A percentile compares a stretch with the other conserved stretches of the same genome.
Evolutionary conservation across 1,140 invertebrate genomes (phyloP).

Genomic region (Lutraria rhynchaena): DNA sequence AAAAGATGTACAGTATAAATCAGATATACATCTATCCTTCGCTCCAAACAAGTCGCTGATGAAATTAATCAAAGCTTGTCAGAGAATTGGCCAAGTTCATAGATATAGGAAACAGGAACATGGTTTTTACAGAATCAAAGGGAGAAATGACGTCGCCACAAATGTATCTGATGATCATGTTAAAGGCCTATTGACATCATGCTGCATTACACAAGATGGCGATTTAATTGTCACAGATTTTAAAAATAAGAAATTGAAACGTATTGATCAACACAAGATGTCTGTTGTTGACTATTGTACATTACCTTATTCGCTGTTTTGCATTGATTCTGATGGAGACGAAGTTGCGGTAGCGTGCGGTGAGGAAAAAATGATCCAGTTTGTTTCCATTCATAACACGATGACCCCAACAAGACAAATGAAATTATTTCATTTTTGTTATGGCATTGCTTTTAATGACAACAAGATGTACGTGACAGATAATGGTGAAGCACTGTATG

Average conservation of each 20-base stretch:
- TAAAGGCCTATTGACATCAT: too few relatives aligned
- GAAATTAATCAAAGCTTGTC: too few relatives aligned
- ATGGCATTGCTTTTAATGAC: constrained; percentile 13
- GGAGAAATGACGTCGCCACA: too few relatives aligned
- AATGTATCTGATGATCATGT: too few relatives aligned
- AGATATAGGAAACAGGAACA: too few relatives aligned
- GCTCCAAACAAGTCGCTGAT: too few relatives aligned
- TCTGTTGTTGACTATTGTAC: too few relatives aligned
- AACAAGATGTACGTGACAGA: constrained; percentile 16
- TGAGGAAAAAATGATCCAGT: constrained; percentile 26
- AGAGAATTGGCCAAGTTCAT: too few relatives aligned
- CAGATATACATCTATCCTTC: too few relatives aligned
- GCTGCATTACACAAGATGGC: neutral
- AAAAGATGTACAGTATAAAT: too few relatives aligned
- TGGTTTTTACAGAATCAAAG: too few relatives aligned
- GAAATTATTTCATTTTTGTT: constrained; percentile 6
- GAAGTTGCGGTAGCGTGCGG: neutral
- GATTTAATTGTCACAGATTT: neutral
- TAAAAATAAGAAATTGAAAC: neutral
- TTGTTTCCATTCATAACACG: constrained; percentile 8
- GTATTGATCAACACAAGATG: neutral
- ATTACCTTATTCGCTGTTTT: neutral
- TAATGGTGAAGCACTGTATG: neutral
- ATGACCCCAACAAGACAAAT: neutral
- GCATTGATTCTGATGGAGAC: neutral